Base-by-base conservation (phyloP, 2,797 vertebrate species). In the Tokudaia tokunoshimensis region DNA sequence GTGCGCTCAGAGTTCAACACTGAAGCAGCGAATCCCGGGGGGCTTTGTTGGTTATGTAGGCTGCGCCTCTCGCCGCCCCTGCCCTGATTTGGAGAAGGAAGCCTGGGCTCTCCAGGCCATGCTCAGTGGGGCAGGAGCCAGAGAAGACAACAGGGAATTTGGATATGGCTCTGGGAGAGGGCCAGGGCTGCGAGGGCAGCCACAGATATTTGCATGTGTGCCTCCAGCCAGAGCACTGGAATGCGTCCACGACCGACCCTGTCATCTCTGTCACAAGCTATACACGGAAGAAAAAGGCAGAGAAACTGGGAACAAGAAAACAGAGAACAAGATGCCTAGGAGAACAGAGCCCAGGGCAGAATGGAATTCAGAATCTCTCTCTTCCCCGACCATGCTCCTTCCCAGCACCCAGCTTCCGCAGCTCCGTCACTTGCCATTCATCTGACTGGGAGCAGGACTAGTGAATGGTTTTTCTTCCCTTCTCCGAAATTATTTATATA, bases 1-100 rank as follows among this genome's bases (percentile, higher is more conserved):
- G 98, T 98, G 98, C 98, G 97, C 96, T 97, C 97, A 97, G 97
- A 98, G 98, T 97, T 98, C 98, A 98, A 97, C 24, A 61, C 96
- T 93, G 93, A 89, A 75, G 83, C 20, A 92, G 91, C 72, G 98
- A 97, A 97, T 97, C 98, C 97, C 89, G 97, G 98, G 97, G 98
- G 98, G 97, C 94, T 91, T 98, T 93, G 41, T 95, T 76, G 44
- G 97, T 96, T 95, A 65, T 95, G 87, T 88, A 96, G 97, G 96
- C 96, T 89, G 88, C 88, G 95, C 97, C 94, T 65, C 2, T 10
- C 1, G 0, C 83, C 59, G 59, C 61, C 44, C 86, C 76, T 74
- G 52, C 63, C 81, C 93, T 47, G 72, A 85, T 86, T 70, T 3
- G 0, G 26, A 78, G 61, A 91, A 52, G 10, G 63, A 59, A 59